Evolutionary conservation across 2,888 invertebrate species (phyloP).

Genomic region (Lasioglossum morio): DNA sequence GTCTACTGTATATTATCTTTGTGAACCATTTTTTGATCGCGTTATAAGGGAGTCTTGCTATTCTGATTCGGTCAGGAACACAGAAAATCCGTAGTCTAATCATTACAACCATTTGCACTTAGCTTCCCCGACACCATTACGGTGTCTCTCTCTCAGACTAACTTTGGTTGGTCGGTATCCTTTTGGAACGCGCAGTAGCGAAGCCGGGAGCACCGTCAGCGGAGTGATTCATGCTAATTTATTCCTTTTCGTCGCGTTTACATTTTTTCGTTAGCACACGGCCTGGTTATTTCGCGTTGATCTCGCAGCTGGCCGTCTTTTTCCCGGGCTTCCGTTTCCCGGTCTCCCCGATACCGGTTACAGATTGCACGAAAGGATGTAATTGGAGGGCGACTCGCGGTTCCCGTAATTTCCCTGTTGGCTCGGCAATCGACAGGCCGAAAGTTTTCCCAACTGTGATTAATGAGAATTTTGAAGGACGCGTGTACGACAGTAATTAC

Average conservation of each 20-base stretch:
- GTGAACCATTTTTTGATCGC: not conserved
- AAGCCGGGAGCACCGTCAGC: not conserved
- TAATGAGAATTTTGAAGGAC: constrained; percentile 43
- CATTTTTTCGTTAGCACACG: constrained; percentile 1
- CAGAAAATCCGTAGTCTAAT: not conserved
- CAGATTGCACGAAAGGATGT: not conserved
- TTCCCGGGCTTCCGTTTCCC: not conserved
- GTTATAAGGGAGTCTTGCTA: not conserved
- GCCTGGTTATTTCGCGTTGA: not conserved
- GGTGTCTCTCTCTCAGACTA: not conserved
- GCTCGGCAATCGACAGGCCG: constrained; percentile 1
- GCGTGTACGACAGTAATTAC: constrained; percentile 58
- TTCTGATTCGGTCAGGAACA: not conserved
- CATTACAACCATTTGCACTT: not conserved
- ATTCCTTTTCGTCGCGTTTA: constrained; percentile 41
- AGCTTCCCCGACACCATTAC: not conserved
- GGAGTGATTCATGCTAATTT: constrained; percentile 48
- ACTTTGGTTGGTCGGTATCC: not conserved
- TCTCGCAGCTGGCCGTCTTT: not conserved
- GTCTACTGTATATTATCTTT: not conserved
- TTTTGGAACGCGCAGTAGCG: not conserved
- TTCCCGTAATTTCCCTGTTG: constrained; percentile 20
- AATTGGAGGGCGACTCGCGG: not conserved
- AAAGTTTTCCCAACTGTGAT: constrained; percentile 31
- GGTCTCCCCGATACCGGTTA: not conserved